phyloP scores from a whole-genome alignment of 2,888 invertebrate genomes.

The Odontothrips loti region DNA sequence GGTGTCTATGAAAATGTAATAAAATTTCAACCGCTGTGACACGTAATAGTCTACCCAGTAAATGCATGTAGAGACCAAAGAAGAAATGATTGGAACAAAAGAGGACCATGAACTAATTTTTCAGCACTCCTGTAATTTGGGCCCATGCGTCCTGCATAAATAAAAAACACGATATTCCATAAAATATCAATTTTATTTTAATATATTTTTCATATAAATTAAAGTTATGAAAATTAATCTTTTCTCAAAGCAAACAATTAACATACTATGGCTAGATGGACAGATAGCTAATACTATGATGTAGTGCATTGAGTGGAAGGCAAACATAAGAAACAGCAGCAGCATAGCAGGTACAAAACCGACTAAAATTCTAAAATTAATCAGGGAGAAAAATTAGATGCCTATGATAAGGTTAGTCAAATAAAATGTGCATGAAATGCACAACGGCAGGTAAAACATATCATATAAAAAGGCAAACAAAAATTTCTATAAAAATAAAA shows the following conservation, averaged over 20 bases:
- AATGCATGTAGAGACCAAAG: no score
- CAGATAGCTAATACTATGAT: constrained; percentile 14
- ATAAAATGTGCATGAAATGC: background rate
- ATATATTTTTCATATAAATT: constrained; percentile 22
- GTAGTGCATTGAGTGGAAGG: constrained; percentile 12
- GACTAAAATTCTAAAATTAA: background rate
- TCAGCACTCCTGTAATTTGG: no score
- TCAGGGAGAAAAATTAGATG: background rate
- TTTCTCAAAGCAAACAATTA: constrained; percentile 21
- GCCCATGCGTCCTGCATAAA: background rate
- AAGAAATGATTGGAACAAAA: background rate
- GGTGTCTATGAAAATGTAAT: background rate
- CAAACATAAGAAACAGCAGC: constrained; percentile 23
- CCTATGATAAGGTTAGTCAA: constrained; percentile 11
- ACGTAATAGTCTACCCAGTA: no score
- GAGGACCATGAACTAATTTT: no score
- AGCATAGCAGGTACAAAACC: constrained; percentile 19
- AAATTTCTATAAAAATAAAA: background rate
- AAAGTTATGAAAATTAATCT: background rate
- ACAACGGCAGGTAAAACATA: constrained; percentile 9
- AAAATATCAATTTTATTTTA: constrained; percentile 16
- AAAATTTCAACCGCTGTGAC: background rate
- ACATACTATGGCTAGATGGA: constrained; percentile 22
- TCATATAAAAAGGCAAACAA: constrained; percentile 1
- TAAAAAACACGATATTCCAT: constrained; percentile 19